Conservation (phyloP, 1,140 invertebrate genomes). For the Nixonia krombeini region DNA sequence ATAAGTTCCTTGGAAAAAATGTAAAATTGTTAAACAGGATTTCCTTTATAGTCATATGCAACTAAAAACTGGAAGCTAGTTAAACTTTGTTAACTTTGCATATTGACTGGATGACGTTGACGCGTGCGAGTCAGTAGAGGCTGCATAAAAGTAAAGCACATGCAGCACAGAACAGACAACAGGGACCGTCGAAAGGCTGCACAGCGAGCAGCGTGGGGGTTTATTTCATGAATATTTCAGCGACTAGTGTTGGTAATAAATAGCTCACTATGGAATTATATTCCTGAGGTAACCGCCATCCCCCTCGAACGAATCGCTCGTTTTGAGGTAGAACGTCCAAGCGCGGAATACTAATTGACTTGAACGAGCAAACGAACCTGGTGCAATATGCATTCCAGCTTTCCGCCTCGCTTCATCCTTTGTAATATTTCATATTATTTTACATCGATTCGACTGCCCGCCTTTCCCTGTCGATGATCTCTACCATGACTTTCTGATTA, state of each 20-base stretch:
- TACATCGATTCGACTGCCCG: background rate
- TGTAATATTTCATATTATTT: conserved; percentile 36
- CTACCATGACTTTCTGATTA: too few relatives aligned
- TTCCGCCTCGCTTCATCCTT: conserved; percentile 28
- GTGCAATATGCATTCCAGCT: conserved; percentile 40
- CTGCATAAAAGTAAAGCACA: conserved; percentile 36
- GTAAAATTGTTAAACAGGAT: background rate
- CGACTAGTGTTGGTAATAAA: conserved; percentile 54
- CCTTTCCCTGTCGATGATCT: too few relatives aligned
- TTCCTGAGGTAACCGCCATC: conserved; percentile 44
- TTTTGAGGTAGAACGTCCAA: conserved; percentile 32
- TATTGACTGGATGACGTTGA: conserved; percentile 43
- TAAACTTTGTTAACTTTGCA: too few relatives aligned
- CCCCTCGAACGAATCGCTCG: conserved; percentile 21
- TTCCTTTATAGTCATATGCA: too few relatives aligned
- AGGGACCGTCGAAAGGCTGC: conserved; percentile 36
- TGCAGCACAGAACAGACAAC: conserved; percentile 37
- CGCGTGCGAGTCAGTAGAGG: conserved; percentile 38
- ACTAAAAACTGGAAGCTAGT: too few relatives aligned
- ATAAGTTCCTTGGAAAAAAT: too few relatives aligned
- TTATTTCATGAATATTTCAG: conserved; percentile 58
- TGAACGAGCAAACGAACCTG: conserved; percentile 45
- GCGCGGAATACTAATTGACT: conserved; percentile 54
- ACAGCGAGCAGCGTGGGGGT: conserved; percentile 24
- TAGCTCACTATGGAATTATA: conserved; percentile 52